These are phyloP conservation scores for Parelbella ahira DNA, from an alignment of 2,888 invertebrate species.

Conservation along the genomic window DNA sequence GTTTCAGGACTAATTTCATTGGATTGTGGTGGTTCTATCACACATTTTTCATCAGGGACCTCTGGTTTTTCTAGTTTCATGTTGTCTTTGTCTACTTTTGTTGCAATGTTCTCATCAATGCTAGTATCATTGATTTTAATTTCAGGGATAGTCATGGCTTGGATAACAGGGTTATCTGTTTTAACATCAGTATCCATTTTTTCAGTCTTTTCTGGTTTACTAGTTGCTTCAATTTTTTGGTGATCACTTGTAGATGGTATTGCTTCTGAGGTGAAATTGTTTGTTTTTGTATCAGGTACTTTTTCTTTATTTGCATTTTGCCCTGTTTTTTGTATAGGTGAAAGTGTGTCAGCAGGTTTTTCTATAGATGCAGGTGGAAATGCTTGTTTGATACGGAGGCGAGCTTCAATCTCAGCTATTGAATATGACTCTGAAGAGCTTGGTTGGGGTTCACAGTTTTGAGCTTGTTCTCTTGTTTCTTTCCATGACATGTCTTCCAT, in stretches of 20 bases:
- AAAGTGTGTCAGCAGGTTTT: constrained; percentile 35
- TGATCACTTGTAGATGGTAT: constrained; percentile 33
- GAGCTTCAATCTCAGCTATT: constrained; percentile 63
- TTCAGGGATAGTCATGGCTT: constrained; percentile 57
- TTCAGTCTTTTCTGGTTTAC: constrained; percentile 34
- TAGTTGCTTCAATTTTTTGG: constrained; percentile 36
- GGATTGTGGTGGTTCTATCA: constrained; percentile 25
- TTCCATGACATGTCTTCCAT: constrained; percentile 79
- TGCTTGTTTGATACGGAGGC: constrained; percentile 71
- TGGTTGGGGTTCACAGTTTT: constrained; percentile 59
- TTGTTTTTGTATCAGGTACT: constrained; percentile 37
- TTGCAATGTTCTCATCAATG: constrained; percentile 62
- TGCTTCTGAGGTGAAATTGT: constrained; percentile 31
- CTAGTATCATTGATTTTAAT: constrained; percentile 70
- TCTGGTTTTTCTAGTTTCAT: constrained; percentile 40
- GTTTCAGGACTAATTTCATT: constrained; percentile 66
- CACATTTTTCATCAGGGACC: constrained; percentile 30
- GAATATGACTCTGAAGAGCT: constrained; percentile 65
- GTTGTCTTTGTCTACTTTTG: too few relatives aligned
- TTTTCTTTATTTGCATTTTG: constrained; percentile 37
- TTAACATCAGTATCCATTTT: constrained; percentile 55
- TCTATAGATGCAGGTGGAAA: constrained; percentile 51
- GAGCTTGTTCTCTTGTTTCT: constrained; percentile 53
- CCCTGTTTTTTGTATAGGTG: constrained; percentile 24
- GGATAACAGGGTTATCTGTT: constrained; percentile 31